phyloP scores from a whole-genome alignment of 2,113 vertebrate species.

The Brachyhypopomus gauderio region DNA sequence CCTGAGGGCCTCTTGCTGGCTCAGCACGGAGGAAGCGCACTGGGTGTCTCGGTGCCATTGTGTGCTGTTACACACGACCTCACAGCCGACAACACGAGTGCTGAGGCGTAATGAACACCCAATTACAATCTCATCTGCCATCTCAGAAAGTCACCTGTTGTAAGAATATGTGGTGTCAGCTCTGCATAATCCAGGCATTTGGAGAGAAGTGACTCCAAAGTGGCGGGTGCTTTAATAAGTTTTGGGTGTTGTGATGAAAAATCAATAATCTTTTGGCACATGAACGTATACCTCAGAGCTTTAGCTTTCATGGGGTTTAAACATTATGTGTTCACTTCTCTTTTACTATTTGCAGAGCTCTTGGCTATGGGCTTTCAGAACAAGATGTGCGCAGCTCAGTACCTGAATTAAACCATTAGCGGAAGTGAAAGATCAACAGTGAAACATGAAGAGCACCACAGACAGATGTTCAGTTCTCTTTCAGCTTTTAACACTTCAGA shows the following conservation, averaged over 20 bases:
- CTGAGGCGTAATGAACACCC: conserved; percentile 25
- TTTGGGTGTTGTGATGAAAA: background rate
- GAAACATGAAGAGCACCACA: background rate
- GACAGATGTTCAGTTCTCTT: background rate
- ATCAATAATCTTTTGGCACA: background rate
- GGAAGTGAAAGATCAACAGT: background rate
- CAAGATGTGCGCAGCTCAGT: background rate
- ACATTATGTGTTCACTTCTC: background rate
- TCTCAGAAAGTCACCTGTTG: conserved; percentile 24
- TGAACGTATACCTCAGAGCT: background rate
- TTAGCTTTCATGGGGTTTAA: background rate
- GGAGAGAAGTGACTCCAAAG: background rate
- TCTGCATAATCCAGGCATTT: background rate
- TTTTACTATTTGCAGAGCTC: background rate
- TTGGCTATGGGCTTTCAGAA: background rate
- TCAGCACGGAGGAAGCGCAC: background rate
- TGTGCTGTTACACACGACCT: conserved; percentile 37
- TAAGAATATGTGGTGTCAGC: background rate
- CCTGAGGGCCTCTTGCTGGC: background rate
- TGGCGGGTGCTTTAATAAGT: background rate
- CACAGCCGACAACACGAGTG: conserved; percentile 28
- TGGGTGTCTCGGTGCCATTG: conserved; percentile 13
- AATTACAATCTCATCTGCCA: conserved; percentile 45
- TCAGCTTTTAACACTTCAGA: background rate
- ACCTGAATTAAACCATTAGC: background rate